Conservation (phyloP, 2,888 invertebrate species). For the Sepiola atlantica region DNA sequence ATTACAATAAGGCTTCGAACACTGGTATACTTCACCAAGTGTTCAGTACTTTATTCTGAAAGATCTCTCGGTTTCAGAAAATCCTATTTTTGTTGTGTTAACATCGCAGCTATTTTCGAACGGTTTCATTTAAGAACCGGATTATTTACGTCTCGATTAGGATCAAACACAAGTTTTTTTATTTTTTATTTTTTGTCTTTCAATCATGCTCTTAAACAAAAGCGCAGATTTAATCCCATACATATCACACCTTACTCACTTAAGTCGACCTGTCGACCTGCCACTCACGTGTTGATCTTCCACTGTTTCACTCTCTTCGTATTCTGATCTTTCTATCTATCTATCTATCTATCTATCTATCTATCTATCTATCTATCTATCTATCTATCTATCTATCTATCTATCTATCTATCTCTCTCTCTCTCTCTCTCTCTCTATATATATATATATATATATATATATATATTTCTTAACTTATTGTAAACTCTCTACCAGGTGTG, state of each 20-base stretch:
- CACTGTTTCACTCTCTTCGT: too few relatives aligned
- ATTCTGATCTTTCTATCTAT: too few relatives aligned
- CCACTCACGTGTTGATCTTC: too few relatives aligned
- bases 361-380: too few relatives aligned
- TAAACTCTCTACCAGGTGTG: too few relatives aligned
- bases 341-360: too few relatives aligned
- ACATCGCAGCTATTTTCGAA: background rate
- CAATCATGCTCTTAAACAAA: background rate
- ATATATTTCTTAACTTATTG: too few relatives aligned
- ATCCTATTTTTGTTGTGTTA: background rate
- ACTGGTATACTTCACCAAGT: background rate
- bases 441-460: too few relatives aligned
- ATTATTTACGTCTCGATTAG: background rate
- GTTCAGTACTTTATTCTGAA: background rate
- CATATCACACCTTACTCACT: background rate
- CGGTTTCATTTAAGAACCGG: background rate
- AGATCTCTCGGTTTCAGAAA: background rate
- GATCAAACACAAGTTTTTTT: background rate
- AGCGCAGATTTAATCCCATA: background rate
- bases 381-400: background rate
- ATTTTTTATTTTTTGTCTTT: background rate
- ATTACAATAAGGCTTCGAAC: background rate
- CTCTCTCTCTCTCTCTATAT: background rate
- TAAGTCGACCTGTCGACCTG: too few relatives aligned
- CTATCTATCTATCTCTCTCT: background rate